phyloP scores from a whole-genome alignment of 1,140 invertebrate genomes.

The Hestina assimilis region DNA sequence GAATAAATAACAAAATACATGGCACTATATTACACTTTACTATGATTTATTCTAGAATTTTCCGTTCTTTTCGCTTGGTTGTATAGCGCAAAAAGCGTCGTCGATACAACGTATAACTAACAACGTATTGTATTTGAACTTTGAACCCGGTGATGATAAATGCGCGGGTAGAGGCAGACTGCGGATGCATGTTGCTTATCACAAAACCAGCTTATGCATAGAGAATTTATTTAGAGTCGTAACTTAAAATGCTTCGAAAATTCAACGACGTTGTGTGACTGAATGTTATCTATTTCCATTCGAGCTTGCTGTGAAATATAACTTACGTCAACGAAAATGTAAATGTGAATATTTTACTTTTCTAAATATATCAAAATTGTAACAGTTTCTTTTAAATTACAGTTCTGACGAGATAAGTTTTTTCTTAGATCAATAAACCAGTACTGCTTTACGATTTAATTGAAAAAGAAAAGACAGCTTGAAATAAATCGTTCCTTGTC shows the following conservation, averaged over 20 bases:
- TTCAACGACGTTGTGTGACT: conserved; percentile 26
- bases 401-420: too few relatives aligned
- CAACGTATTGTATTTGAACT: conserved; percentile 58
- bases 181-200: conserved; percentile 60
- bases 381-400: too few relatives aligned
- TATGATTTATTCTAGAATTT: conserved; percentile 24
- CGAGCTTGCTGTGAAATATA: conserved; percentile 20
- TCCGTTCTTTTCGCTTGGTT: conserved; percentile 19
- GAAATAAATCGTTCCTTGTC: too few relatives aligned
- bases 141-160: conserved; percentile 63
- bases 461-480: too few relatives aligned
- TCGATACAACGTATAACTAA: conserved; percentile 30
- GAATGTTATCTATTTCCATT: conserved; percentile 32
- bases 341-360: too few relatives aligned
- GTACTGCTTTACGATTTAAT: too few relatives aligned
- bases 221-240: conserved; percentile 31
- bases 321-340: conserved; percentile 13
- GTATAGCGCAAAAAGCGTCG: conserved; percentile 36
- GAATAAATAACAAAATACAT: conserved; percentile 9
- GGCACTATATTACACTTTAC: background rate
- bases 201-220: conserved; percentile 38
- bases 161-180: conserved; percentile 38
- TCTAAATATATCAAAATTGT: too few relatives aligned
- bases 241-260: conserved; percentile 32
- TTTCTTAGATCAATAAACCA: too few relatives aligned